These are phyloP conservation scores for Channa maculata DNA, from an alignment of 2,113 vertebrate species.

Conservation along the genomic window DNA sequence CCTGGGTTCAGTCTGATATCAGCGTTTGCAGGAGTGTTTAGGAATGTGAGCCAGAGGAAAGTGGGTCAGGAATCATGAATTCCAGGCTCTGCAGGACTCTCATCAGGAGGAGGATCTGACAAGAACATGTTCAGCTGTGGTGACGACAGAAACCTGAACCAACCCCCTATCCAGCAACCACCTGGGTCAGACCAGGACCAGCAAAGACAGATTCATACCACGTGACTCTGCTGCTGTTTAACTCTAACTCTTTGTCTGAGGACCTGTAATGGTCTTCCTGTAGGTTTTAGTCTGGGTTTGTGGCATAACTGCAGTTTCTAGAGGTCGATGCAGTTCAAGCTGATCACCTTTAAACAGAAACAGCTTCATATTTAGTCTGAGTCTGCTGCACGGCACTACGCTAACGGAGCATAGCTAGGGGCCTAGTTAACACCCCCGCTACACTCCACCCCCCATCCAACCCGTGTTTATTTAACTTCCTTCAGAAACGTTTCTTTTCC, in stretches of 20 bases:
- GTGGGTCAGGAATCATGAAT: constrained; percentile 51
- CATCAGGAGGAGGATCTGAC: no score
- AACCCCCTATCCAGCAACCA: background rate
- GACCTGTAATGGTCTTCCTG: background rate
- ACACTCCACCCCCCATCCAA: background rate
- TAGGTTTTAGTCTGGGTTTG: constrained; percentile 2
- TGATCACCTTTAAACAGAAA: constrained; percentile 32
- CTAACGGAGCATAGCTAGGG: constrained; percentile 46
- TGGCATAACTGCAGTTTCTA: constrained; percentile 3
- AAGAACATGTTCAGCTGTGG: constrained; percentile 3
- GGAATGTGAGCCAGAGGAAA: background rate
- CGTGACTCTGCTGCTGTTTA: no score
- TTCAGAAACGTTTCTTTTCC: constrained; percentile 40
- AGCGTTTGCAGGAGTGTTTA: constrained; percentile 44
- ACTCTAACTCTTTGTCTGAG: no score
- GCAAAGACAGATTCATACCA: no score
- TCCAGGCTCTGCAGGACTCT: no score
- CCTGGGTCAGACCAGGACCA: no score
- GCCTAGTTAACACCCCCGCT: constrained; percentile 46
- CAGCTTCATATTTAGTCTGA: constrained; percentile 57
- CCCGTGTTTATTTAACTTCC: constrained; percentile 51
- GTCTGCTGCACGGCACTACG: constrained; percentile 33
- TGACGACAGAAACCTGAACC: background rate
- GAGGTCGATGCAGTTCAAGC: constrained; percentile 13
- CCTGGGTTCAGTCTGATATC: background rate